These are phyloP conservation scores for Dynastes hyllus DNA, from an alignment of 2,888 invertebrate genomes.

Conservation along the genomic window DNA sequence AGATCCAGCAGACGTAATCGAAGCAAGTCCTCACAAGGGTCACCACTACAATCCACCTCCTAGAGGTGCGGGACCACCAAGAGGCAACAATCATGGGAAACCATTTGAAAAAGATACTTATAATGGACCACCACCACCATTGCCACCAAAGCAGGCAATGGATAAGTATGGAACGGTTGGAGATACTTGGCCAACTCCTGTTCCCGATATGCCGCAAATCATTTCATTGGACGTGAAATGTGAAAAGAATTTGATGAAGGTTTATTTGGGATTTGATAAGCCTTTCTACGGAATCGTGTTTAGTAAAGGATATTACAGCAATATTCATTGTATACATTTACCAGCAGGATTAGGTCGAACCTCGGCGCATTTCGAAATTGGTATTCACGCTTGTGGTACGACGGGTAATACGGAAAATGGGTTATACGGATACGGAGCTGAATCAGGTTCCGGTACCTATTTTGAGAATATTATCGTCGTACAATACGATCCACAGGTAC, in stretches of 20 bases:
- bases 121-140: conserved; percentile 82
- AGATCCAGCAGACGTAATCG: conserved; percentile 80
- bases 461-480: conserved; percentile 96
- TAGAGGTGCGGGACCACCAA: conserved; percentile 64
- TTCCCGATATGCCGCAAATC: conserved; percentile 94
- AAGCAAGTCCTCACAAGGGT: conserved; percentile 66
- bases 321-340: conserved; percentile 92
- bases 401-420: conserved; percentile 94
- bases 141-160: conserved; percentile 65
- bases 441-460: conserved; percentile 92
- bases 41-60: conserved; percentile 69
- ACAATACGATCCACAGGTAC: conserved; percentile 94
- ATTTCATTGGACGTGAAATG: conserved; percentile 94
- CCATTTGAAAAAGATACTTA: conserved; percentile 76
- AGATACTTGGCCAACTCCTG: conserved; percentile 90
- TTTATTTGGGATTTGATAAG: conserved; percentile 94
- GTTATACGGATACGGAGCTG: conserved; percentile 89
- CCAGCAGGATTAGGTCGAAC: conserved; percentile 91
- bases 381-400: conserved; percentile 93
- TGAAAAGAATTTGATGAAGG: conserved; percentile 95
- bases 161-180: conserved; percentile 68
- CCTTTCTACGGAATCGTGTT: conserved; percentile 97
- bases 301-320: conserved; percentile 95
- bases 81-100: conserved; percentile 70
- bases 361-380: conserved; percentile 92